phyloP scores from a whole-genome alignment of 2,888 invertebrate genomes.

The Phyllotreta cruciferae region DNA sequence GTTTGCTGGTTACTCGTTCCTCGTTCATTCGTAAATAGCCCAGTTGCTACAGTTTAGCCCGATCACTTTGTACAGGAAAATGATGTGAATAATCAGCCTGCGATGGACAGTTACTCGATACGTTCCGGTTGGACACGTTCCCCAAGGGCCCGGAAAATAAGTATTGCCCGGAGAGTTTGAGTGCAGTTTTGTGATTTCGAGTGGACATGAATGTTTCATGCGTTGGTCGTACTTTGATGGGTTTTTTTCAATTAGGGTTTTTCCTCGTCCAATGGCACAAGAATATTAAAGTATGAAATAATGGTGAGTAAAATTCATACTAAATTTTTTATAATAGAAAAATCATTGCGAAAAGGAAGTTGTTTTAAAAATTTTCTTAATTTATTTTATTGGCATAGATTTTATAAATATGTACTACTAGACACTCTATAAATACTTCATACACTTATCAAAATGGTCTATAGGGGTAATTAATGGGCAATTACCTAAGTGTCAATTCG shows the following conservation, averaged over 20 bases:
- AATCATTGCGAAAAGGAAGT: too few relatives aligned
- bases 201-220: constrained; percentile 48
- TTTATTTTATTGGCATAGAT: too few relatives aligned
- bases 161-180: constrained; percentile 40
- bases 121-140: constrained; percentile 33
- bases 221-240: constrained; percentile 32
- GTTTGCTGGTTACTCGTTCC: constrained; percentile 24
- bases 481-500: too few relatives aligned
- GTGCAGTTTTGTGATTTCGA: constrained; percentile 32
- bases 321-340: too few relatives aligned
- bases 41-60: constrained; percentile 9
- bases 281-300: constrained; percentile 53
- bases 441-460: too few relatives aligned
- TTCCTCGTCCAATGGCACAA: constrained; percentile 50
- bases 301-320: constrained; percentile 49
- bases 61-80: constrained; percentile 2
- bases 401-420: too few relatives aligned
- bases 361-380: too few relatives aligned
- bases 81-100: constrained; percentile 30
- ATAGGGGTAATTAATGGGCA: too few relatives aligned
- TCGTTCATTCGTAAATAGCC: constrained; percentile 26
- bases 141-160: constrained; percentile 35
- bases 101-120: constrained; percentile 35
- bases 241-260: constrained; percentile 50
- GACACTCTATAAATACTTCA: too few relatives aligned